These are phyloP conservation scores for Aspidiotus destructor DNA, from an alignment of 2,888 invertebrate species.

Conservation along the genomic window DNA sequence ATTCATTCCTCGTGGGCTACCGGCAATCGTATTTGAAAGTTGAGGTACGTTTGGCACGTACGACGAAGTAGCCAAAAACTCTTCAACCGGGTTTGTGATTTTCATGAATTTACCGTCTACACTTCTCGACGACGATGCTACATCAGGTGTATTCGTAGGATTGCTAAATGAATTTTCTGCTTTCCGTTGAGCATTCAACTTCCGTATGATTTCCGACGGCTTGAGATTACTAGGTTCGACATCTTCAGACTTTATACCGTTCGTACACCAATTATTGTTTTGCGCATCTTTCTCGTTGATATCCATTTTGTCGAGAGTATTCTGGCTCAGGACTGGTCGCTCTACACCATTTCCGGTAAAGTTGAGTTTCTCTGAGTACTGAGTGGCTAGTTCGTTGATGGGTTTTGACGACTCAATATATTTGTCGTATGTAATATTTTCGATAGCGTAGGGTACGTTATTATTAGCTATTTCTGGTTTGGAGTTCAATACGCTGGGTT, in stretches of 20 bases:
- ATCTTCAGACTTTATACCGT: not conserved
- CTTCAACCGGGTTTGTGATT: slow-evolving; percentile 14
- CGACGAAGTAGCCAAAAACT: slow-evolving; percentile 18
- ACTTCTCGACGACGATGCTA: slow-evolving; percentile 4
- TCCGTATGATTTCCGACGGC: slow-evolving; percentile 20
- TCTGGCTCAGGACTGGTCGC: too few species aligned
- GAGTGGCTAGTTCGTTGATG: not conserved
- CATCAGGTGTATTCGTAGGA: not conserved
- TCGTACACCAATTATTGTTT: slow-evolving; percentile 17
- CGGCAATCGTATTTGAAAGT: slow-evolving; percentile 12
- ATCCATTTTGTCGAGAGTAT: not conserved
- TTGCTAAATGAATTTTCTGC: not conserved
- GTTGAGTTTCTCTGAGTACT: slow-evolving; percentile 3
- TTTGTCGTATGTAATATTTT: slow-evolving; percentile 2
- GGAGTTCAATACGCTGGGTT: not conserved
- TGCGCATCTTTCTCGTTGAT: slow-evolving; percentile 6
- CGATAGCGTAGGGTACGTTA: not conserved
- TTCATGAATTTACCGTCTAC: slow-evolving; percentile 23
- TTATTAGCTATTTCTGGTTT: not conserved
- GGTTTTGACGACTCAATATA: slow-evolving; percentile 4
- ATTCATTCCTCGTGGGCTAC: not conserved
- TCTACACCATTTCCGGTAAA: not conserved
- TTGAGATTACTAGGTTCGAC: not conserved
- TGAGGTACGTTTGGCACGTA: slow-evolving; percentile 19
- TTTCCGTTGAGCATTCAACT: slow-evolving; percentile 6